Percentiles rank a stretch among this genome's conserved stretches.
Evolutionary conservation across 2,888 invertebrate genomes (phyloP).

Genomic region (Cotesia congregata): DNA sequence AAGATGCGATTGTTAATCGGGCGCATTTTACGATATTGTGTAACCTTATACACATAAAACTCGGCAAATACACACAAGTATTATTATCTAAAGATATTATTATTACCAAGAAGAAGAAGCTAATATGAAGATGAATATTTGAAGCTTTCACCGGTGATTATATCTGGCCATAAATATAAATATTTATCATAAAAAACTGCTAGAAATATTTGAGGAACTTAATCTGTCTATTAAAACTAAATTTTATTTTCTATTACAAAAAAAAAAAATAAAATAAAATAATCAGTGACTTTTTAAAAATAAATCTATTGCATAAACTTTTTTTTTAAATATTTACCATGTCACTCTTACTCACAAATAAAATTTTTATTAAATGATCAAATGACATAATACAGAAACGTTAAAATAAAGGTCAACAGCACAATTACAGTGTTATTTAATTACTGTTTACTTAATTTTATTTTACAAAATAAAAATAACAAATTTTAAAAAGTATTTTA

Average conservation of each 20-base stretch:
- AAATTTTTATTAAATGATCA: background rate
- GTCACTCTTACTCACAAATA: background rate
- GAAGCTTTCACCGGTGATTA: constrained; percentile 32
- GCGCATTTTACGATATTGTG: constrained; percentile 26
- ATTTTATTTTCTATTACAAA: too few relatives aligned
- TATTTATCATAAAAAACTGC: too few relatives aligned
- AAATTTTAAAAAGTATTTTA: background rate
- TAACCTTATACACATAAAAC: background rate
- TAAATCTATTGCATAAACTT: too few relatives aligned
- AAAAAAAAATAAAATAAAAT: too few relatives aligned
- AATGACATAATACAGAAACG: background rate
- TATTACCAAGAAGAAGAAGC: constrained; percentile 4
- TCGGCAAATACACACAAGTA: background rate
- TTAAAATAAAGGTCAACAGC: background rate
- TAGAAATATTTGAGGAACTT: too few relatives aligned
- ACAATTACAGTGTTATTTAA: background rate
- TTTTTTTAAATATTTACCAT: too few relatives aligned
- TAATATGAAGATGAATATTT: background rate
- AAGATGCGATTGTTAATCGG: constrained; percentile 10
- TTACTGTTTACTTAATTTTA: background rate
- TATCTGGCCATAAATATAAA: background rate
- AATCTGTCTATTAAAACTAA: too few relatives aligned
- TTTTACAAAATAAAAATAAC: background rate
- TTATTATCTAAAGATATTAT: background rate
- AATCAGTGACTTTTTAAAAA: too few relatives aligned